Base-by-base conservation (phyloP, 2,888 invertebrate genomes). In the Dynastes hyllus region DNA sequence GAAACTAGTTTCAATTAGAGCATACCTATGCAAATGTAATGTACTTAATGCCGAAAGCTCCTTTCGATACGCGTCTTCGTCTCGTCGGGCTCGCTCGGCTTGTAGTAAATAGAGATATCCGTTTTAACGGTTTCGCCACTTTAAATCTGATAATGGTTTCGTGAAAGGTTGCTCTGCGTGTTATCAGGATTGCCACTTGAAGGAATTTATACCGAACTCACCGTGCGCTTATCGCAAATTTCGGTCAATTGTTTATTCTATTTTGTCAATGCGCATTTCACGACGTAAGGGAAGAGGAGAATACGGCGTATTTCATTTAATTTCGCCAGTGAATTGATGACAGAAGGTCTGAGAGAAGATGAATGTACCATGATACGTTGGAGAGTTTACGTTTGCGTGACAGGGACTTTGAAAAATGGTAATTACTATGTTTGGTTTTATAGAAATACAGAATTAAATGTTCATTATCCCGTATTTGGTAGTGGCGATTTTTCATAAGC, bases 1-100 rank as follows among this genome's bases (percentile, higher is more conserved):
- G 58, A 73, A 73, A 73, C 71, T 73, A 73, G 71, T 73, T 73
- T 73, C 71, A 73, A 73, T 73, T 73, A 73, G 40, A 73, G 58
- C 71, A 73, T 73, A 73, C 71, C 71, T 73, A 73, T 73, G 71
- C 71, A 73, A 73, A 73, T 73, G 71, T 16, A 73, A 55, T 29
- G 71, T 55, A 9, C 45, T 45, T 45, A 73, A 22, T 73, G 22
- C 71, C 40, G 40, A 58, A 73, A 58, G 71, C 71, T 32, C 55
- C 16, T 6, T 2, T 58, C 13, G n/a, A 40, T 2, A 22, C 16
- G 11, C 40, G 67, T 45, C 16, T 45, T 40, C 67, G 50, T 50
- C 27, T 67, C 55, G 55, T 50, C 67, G n/a, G 40, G 9, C 11
- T 40, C 58, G 22, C 13, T 22, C 69, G 50, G 4, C 13, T 27